These are phyloP conservation scores for Cairina moschata DNA, from an alignment of 2,113 vertebrate genomes.

Conservation along the genomic window DNA sequence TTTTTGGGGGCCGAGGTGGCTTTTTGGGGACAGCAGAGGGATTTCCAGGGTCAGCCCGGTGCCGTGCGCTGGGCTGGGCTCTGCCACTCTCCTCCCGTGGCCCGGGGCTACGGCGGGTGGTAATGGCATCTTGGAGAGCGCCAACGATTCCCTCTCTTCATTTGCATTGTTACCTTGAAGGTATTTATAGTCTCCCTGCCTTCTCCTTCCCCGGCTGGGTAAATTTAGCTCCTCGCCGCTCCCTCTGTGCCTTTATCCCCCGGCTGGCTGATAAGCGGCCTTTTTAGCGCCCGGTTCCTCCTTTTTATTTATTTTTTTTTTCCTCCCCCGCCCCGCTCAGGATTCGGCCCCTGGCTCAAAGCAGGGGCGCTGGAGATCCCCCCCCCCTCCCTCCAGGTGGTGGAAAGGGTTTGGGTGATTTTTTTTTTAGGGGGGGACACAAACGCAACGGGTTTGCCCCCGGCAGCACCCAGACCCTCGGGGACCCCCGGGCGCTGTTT, in stretches of 20 bases:
- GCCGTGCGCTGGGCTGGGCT: neutral
- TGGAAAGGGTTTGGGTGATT: neutral
- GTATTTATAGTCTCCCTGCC: slow-evolving; percentile 36
- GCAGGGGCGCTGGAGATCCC: too few relatives aligned
- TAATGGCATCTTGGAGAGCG: neutral
- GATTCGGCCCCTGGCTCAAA: neutral
- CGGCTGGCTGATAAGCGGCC: neutral
- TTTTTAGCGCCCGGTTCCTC: neutral
- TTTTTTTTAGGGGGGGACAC: too few relatives aligned
- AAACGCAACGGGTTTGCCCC: neutral
- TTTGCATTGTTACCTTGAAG: slow-evolving; percentile 53
- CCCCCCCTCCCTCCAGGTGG: neutral
- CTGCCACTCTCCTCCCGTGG: neutral
- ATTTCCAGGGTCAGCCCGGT: neutral
- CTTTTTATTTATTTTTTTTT: too few relatives aligned
- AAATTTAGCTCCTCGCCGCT: neutral
- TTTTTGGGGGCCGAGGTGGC: neutral
- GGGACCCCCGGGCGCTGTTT: too few relatives aligned
- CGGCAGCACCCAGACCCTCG: neutral
- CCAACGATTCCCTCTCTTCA: neutral
- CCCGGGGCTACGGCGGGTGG: neutral
- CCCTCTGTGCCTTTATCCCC: neutral
- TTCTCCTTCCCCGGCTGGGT: neutral
- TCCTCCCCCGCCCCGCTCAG: accelerated
- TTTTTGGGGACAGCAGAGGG: neutral